Base-by-base conservation (phyloP, 1,140 invertebrate species). In the Coelopa frigida region DNA sequence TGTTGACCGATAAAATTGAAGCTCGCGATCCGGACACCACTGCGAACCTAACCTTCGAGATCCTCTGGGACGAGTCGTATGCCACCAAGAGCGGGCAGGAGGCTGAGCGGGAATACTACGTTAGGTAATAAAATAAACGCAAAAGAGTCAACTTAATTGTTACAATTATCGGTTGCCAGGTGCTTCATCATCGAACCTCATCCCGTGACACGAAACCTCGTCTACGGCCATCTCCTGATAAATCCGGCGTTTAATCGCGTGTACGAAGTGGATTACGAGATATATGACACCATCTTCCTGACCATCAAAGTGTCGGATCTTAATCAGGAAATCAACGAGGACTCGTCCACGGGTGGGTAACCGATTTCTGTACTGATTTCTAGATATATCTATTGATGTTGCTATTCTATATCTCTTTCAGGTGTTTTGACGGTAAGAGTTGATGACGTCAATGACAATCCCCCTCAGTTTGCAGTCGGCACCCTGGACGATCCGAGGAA, bases 1-100 rank as follows among this genome's bases (percentile, higher is more conserved):
- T 46, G 18, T 66, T 78, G n/a, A 68, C 66, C 11, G 32, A 57
- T 7, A 61, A 57, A 15, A 69, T 43, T 26, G 62, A 78, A 37
- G 77, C 75, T 5, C 70, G 59, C 0, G 77, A 79, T 61, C 69
- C 70, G 0, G 78, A 80, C 54, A 74, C 72, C 3, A 72, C 70
- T 1, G 75, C 76, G 0, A 52, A 72, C 11, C 54, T 80, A 17
- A 42, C 44, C 7, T 77, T 77, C 52, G 61, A 68, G 27, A 78
- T 79, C 23, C 57, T 77, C 50, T 80, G 78, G 78, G 50, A 70
- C 3, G 56, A 59, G 3, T 72, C 73, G 2, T 73, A 71, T 47
- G 77, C 75, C 11, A 74, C 66, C 15, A 78, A 78, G 58, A 72
- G 74, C 50, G 75, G 74, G 1, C 52, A 65, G 22, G 48, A 58